phyloP scores from a whole-genome alignment of 2,797 vertebrate genomes.

The Acanthis flammea region DNA sequence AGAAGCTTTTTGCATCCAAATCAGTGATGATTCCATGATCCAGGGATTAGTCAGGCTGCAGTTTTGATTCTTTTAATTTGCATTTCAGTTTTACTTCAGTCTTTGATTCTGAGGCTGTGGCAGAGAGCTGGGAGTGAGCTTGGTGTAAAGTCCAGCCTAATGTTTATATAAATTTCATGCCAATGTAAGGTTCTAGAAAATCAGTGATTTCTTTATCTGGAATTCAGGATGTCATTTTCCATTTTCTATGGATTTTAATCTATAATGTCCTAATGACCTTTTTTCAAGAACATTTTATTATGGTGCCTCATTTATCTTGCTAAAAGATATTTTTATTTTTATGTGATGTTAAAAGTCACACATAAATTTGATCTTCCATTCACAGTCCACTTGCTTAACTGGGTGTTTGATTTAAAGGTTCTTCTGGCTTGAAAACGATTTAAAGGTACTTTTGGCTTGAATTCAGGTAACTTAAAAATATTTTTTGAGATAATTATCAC shows the following conservation, averaged over 20 bases:
- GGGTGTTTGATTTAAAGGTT: background rate
- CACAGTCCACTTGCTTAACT: background rate
- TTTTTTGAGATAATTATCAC: background rate
- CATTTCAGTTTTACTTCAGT: background rate
- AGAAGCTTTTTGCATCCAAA: background rate
- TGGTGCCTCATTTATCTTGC: background rate
- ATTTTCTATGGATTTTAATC: background rate
- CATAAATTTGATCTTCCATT: background rate
- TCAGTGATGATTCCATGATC: fast-evolving
- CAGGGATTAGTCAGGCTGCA: background rate
- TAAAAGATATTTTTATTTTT: background rate
- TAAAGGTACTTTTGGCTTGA: background rate
- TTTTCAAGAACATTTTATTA: background rate
- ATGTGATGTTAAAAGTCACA: background rate
- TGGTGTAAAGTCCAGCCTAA: background rate
- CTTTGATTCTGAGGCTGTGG: background rate
- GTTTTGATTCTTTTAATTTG: background rate
- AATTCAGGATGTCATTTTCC: background rate
- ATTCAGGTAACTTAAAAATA: background rate
- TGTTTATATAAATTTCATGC: background rate
- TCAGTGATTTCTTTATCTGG: background rate
- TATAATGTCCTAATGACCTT: background rate
- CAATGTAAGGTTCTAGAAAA: background rate
- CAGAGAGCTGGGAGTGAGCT: background rate
- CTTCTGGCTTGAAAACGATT: background rate